A percentile compares a stretch with the other conserved stretches of the same genome.
Conservation (phyloP, 2,797 vertebrate genomes). For the Sylvilagus floridanus region DNA sequence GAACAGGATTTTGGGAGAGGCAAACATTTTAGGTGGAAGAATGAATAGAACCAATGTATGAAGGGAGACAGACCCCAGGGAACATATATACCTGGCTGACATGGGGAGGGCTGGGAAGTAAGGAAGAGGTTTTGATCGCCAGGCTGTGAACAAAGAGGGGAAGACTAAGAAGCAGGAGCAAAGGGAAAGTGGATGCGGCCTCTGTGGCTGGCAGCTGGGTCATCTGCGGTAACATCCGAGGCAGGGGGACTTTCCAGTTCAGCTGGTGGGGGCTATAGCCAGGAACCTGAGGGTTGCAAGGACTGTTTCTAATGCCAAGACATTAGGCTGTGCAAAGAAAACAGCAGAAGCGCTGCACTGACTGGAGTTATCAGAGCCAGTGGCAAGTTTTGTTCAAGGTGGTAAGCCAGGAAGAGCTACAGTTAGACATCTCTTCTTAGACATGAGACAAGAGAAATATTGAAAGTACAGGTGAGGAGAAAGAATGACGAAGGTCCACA, state of each 20-base stretch:
- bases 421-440: not conserved
- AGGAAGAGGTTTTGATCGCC: not conserved
- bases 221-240: not conserved
- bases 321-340: not conserved
- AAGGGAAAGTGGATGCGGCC: not conserved
- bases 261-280: not conserved
- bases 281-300: not conserved
- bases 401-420: not conserved
- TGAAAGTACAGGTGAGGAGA: not conserved
- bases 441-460: not conserved
- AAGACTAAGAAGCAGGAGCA: conserved; percentile 4
- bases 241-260: not conserved
- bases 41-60: not conserved
- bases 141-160: not conserved
- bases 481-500: not conserved
- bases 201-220: not conserved
- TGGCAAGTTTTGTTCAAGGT: not conserved
- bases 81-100: not conserved
- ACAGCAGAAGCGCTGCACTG: not conserved
- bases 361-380: not conserved
- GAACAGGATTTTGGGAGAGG: conserved; percentile 37
- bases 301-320: not conserved
- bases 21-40: not conserved
- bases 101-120: not conserved
- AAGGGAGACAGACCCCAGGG: not conserved